A percentile compares a stretch with the other conserved stretches of the same genome.
Conservation (phyloP, 2,888 invertebrate genomes). For the Drosophila kambysellisi region DNA sequence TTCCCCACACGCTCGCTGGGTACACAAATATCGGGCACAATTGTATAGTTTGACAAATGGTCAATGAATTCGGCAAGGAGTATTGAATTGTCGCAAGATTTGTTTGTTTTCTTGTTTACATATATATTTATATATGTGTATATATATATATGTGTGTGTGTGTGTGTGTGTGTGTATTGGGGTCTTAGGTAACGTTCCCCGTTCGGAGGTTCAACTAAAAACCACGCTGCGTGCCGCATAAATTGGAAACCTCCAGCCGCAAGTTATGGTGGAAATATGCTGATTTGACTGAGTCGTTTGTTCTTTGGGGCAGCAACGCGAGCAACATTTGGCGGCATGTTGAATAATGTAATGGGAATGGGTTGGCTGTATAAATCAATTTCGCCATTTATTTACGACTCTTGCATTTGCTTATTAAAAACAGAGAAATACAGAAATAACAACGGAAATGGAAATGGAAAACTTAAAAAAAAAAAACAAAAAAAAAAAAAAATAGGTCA, state of each 20-base stretch:
- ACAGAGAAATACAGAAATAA: constrained; percentile 4
- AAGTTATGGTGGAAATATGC: constrained; percentile 54
- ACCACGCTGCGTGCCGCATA: constrained; percentile 48
- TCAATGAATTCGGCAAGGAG: constrained; percentile 1
- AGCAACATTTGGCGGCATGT: constrained; percentile 8
- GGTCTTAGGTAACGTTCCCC: constrained; percentile 9
- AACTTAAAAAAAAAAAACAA: constrained; percentile 21
- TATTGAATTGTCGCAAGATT: constrained; percentile 4
- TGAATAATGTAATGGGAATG: neutral
- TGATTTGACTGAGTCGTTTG: constrained; percentile 34
- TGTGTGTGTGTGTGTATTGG: neutral
- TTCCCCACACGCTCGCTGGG: neutral
- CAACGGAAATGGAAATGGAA: neutral
- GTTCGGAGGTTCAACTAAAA: constrained; percentile 13
- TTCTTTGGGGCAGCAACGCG: constrained; percentile 1
- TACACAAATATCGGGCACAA: neutral
- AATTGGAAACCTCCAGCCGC: constrained; percentile 42
- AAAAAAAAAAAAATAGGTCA: constrained; percentile 10
- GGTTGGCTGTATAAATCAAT: constrained; percentile 61
- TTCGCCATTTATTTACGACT: constrained; percentile 65
- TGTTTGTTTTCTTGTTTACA: neutral
- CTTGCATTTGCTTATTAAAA: constrained; percentile 51
- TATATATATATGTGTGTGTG: neutral
- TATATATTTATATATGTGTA: no score
- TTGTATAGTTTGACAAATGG: neutral